These are phyloP conservation scores for Eupithecia centaureata DNA, from an alignment of 2,888 invertebrate species.

Conservation along the genomic window DNA sequence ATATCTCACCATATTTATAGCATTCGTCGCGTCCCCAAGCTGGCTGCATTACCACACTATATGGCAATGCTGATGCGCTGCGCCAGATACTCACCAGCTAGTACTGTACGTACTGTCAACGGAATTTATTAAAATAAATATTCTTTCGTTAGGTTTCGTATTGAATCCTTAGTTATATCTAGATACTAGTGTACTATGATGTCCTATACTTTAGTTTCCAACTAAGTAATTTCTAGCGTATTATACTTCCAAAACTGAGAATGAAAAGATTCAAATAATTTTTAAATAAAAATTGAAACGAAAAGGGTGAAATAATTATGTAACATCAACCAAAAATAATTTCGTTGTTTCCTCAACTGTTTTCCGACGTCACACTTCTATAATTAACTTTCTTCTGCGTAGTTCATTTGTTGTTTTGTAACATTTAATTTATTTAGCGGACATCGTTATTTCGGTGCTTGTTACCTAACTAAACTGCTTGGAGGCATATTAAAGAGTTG, in stretches of 20 bases:
- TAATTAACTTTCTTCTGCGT: conserved; percentile 5
- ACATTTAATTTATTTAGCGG: conserved; percentile 11
- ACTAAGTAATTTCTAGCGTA: not conserved
- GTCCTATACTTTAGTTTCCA: too few species aligned
- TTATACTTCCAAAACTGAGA: not conserved
- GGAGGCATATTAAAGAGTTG: conserved; percentile 6
- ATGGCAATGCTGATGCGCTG: too few species aligned
- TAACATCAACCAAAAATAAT: not conserved
- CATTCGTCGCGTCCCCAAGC: too few species aligned
- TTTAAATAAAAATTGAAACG: too few species aligned
- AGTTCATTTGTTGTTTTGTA: not conserved
- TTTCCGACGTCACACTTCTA: not conserved
- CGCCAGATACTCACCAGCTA: too few species aligned
- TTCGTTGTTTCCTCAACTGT: not conserved
- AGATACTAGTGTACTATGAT: too few species aligned
- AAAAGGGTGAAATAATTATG: not conserved
- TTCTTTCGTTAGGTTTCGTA: too few species aligned
- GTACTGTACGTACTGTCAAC: too few species aligned
- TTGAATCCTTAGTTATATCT: too few species aligned
- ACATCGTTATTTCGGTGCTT: conserved; percentile 2
- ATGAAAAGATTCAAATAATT: not conserved
- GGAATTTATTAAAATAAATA: too few species aligned
- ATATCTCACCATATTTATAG: too few species aligned
- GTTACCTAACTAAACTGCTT: not conserved
- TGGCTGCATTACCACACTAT: too few species aligned